Evolutionary conservation across 2,797 vertebrate species (phyloP).

Genomic region (Macropodus opercularis): DNA sequence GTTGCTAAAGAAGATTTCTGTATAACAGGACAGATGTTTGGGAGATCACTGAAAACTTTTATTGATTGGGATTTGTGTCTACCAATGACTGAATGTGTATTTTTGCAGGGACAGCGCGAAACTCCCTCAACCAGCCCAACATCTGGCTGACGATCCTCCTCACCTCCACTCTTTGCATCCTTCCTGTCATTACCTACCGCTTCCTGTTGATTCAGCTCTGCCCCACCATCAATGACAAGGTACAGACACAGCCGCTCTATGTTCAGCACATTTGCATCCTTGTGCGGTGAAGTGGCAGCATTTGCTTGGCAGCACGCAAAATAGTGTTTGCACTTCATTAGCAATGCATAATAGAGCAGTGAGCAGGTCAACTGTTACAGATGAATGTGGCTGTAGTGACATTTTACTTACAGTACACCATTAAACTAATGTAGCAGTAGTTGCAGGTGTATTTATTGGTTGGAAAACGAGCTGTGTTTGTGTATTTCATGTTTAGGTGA

Average conservation of each 20-base stretch:
- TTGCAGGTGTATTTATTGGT: no score
- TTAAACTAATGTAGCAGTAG: no score
- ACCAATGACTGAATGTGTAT: slow-evolving; percentile 12
- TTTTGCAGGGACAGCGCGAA: slow-evolving; percentile 87
- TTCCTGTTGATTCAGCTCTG: slow-evolving; percentile 86
- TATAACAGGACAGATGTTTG: no score
- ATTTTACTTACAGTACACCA: no score
- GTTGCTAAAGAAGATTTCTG: background rate
- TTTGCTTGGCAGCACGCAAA: no score
- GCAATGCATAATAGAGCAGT: no score
- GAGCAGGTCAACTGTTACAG: no score
- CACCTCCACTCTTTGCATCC: slow-evolving; percentile 85
- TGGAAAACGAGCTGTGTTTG: no score
- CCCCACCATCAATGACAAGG: slow-evolving; percentile 89
- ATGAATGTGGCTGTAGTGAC: no score
- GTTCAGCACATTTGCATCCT: background rate
- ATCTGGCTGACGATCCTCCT: slow-evolving; percentile 90
- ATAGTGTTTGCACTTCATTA: no score
- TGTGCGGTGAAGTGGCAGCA: no score
- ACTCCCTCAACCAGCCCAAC: slow-evolving; percentile 85
- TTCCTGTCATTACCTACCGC: slow-evolving; percentile 85
- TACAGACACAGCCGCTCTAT: slow-evolving; percentile 53
- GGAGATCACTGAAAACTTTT: no score
- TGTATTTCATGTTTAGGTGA: slow-evolving; percentile 80
- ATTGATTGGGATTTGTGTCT: background rate